A percentile compares a stretch with the other conserved stretches of the same genome.
Evolutionary conservation across 2,888 invertebrate genomes (phyloP).

Genomic region (Myathropa florea): DNA sequence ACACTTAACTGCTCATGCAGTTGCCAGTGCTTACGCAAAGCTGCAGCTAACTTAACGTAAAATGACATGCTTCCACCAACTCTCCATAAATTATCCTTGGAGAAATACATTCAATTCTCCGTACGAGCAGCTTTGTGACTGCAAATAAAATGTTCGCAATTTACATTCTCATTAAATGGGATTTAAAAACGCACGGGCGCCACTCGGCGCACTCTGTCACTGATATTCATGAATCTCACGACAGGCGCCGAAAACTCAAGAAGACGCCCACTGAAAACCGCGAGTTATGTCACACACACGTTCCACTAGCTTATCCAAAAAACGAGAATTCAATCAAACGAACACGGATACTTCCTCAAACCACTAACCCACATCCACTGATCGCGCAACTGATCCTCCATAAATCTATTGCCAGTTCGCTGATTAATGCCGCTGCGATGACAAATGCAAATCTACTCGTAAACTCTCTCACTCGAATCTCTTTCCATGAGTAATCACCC

Average conservation of each 20-base stretch:
- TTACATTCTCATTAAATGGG: not conserved
- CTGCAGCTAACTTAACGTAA: not conserved
- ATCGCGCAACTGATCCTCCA: not conserved
- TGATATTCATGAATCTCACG: not conserved
- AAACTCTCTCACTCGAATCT: not conserved
- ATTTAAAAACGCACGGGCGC: not conserved
- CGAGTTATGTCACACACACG: not conserved
- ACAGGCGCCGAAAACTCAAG: not conserved
- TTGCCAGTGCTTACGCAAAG: not conserved
- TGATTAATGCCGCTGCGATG: not conserved
- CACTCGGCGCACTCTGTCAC: not conserved
- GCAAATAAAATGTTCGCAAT: not conserved
- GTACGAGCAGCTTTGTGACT: not conserved
- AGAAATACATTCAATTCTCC: not conserved
- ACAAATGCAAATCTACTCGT: not conserved
- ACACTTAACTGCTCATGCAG: not conserved
- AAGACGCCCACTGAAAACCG: not conserved
- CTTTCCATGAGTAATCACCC: conserved; percentile 5
- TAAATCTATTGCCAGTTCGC: not conserved
- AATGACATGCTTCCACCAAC: not conserved
- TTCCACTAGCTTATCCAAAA: not conserved
- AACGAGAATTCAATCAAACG: not conserved
- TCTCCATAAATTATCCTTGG: not conserved
- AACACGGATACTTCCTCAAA: not conserved
- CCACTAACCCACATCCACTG: not conserved